Percentiles rank a stretch among this genome's conserved stretches.
phyloP scores from a whole-genome alignment of 92 coral and sea anemone species.

The Pocillopora meandrina region DNA sequence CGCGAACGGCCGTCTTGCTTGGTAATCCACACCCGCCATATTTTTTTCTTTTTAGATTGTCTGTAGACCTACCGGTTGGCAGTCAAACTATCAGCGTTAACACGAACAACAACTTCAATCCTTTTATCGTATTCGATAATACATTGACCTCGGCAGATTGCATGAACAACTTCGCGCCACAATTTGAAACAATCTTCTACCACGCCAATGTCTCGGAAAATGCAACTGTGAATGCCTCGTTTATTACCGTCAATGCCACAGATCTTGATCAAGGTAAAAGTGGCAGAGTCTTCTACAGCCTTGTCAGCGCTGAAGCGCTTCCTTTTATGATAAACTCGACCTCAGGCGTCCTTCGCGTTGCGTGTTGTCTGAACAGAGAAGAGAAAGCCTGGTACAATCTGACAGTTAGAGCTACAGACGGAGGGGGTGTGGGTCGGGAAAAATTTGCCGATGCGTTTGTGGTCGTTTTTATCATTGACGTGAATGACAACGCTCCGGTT shows the following conservation, averaged over 20 bases:
- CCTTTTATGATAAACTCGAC: conserved; percentile 49
- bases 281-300: conserved; percentile 47
- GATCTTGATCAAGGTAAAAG: conserved; percentile 53
- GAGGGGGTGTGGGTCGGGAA: conserved; percentile 58
- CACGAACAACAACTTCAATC: conserved; percentile 39
- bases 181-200: conserved; percentile 37
- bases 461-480: conserved; percentile 28
- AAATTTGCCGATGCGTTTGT: conserved; percentile 32
- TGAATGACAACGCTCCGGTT: conserved; percentile 56
- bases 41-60: conserved; percentile 27
- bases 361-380: conserved; percentile 46
- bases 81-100: conserved; percentile 5
- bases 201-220: conserved; percentile 42
- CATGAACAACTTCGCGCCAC: conserved; percentile 47
- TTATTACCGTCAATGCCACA: conserved; percentile 58
- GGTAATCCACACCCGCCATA: conserved; percentile 58
- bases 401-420: conserved; percentile 55
- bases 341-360: conserved; percentile 39
- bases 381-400: conserved; percentile 41
- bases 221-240: conserved; percentile 41
- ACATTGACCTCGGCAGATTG: conserved; percentile 50
- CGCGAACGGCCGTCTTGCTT: conserved; percentile 42
- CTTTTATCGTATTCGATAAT: conserved; percentile 46
- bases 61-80: conserved; percentile 23
- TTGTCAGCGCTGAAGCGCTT: conserved; percentile 9